phyloP scores from a whole-genome alignment of 2,888 invertebrate genomes.

The Dasysyrphus tricinctus region DNA sequence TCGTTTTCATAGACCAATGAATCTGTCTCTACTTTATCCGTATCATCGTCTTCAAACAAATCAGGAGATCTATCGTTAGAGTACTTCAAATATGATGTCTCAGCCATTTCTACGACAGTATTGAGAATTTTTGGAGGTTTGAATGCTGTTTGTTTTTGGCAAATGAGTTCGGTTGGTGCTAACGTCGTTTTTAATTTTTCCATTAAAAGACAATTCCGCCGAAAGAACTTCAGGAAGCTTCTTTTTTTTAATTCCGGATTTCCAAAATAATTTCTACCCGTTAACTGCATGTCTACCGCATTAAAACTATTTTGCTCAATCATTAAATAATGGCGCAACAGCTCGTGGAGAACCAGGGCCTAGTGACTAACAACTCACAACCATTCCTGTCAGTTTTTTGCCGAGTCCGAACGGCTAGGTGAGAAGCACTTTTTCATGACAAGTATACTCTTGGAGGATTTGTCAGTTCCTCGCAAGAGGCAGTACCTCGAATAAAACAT shows the following conservation, averaged over 20 bases:
- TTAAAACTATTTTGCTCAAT: slow-evolving; percentile 82
- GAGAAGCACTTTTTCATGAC: no score
- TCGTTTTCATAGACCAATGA: slow-evolving; percentile 30
- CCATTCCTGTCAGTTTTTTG: no score
- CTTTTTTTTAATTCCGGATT: slow-evolving; percentile 7
- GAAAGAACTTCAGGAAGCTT: no score
- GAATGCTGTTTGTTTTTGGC: not conserved
- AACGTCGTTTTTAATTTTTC: slow-evolving; percentile 80
- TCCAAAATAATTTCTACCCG: slow-evolving; percentile 50
- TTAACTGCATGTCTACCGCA: slow-evolving; percentile 81
- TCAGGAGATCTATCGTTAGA: slow-evolving; percentile 85
- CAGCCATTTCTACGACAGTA: slow-evolving; percentile 61
- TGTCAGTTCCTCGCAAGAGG: no score
- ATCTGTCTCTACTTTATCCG: slow-evolving; percentile 78
- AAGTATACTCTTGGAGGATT: no score
- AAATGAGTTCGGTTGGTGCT: slow-evolving; percentile 5
- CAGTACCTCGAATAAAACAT: no score
- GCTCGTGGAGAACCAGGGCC: not conserved
- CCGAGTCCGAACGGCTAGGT: no score
- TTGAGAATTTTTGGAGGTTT: slow-evolving; percentile 52
- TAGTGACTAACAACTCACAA: no score
- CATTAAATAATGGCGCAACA: slow-evolving; percentile 78
- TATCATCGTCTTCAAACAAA: slow-evolving; percentile 86
- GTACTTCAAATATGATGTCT: slow-evolving; percentile 76
- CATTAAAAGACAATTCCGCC: slow-evolving; percentile 80